Evolutionary conservation across 92 coral and sea anemone genomes (phyloP).

Genomic region (Plumapathes pennacea): DNA sequence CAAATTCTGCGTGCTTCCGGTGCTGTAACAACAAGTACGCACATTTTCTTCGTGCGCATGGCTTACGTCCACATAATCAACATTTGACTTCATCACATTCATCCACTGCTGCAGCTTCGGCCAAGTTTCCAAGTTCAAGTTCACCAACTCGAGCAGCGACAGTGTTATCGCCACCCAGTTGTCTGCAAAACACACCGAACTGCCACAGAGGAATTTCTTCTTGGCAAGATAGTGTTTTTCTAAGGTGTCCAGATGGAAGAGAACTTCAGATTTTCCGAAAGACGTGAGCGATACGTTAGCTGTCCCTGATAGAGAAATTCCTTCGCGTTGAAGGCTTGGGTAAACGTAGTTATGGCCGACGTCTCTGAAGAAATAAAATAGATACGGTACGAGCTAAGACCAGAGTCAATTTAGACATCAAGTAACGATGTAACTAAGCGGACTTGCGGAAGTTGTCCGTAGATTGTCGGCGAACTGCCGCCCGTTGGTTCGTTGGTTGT

Average conservation of each 20-base stretch:
- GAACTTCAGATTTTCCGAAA: constrained; percentile 66
- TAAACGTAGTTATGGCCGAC: constrained; percentile 64
- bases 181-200: constrained; percentile 62
- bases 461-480: too few relatives aligned
- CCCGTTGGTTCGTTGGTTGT: too few relatives aligned
- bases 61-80: constrained; percentile 74
- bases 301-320: constrained; percentile 46
- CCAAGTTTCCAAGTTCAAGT: constrained; percentile 68
- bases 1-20: too few relatives aligned
- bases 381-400: too few relatives aligned
- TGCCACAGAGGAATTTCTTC: constrained; percentile 42
- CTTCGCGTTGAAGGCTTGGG: constrained; percentile 60
- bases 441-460: too few relatives aligned
- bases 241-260: constrained; percentile 60
- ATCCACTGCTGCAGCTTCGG: constrained; percentile 67
- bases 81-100: constrained; percentile 43
- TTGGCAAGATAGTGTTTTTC: constrained; percentile 60
- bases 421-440: too few relatives aligned
- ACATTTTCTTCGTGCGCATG: constrained; percentile 66
- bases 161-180: constrained; percentile 60
- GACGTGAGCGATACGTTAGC: constrained; percentile 59
- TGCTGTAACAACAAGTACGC: constrained; percentile 35
- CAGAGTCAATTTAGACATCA: too few relatives aligned
- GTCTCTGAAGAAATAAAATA: constrained; percentile 61
- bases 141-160: constrained; percentile 62